A percentile compares a stretch with the other conserved stretches of the same genome.
These are phyloP conservation scores for Druceiella hillmani DNA, from an alignment of 2,888 invertebrate genomes.

Conservation along the genomic window DNA sequence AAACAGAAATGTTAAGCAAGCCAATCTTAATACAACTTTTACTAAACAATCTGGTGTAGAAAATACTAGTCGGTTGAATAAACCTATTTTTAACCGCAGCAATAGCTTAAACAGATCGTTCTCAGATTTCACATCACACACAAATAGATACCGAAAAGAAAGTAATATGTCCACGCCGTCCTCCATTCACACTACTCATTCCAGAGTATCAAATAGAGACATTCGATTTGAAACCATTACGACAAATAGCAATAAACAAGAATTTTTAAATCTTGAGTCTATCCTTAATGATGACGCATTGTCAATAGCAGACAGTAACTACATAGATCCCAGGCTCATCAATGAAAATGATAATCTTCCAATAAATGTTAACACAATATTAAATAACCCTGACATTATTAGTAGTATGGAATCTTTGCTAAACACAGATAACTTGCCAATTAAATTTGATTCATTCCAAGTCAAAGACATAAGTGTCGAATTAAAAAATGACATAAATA, in stretches of 20 bases:
- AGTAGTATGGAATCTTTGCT: slow-evolving; percentile 50
- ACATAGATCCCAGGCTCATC: slow-evolving; percentile 57
- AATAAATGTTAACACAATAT: slow-evolving; percentile 49
- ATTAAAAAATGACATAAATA: too few species aligned
- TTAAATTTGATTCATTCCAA: slow-evolving; percentile 47
- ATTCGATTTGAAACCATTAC: too few species aligned
- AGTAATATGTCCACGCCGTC: too few species aligned
- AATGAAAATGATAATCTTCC: slow-evolving; percentile 67
- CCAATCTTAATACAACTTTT: slow-evolving; percentile 44
- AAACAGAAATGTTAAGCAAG: slow-evolving; percentile 38
- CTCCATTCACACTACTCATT: too few species aligned
- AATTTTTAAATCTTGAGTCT: slow-evolving; percentile 46
- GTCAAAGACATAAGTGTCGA: slow-evolving; percentile 11
- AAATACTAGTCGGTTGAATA: slow-evolving; percentile 40
- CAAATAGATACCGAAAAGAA: too few species aligned
- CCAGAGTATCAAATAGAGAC: too few species aligned
- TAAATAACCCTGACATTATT: slow-evolving; percentile 48
- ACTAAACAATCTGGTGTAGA: slow-evolving; percentile 49
- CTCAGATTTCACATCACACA: slow-evolving; percentile 41
- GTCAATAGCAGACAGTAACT: slow-evolving; percentile 48
- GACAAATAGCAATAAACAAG: too few species aligned
- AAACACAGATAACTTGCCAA: slow-evolving; percentile 46
- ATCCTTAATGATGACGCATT: slow-evolving; percentile 41
- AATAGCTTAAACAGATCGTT: slow-evolving; percentile 43
- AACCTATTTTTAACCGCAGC: slow-evolving; percentile 38